Evolutionary conservation across 2,888 invertebrate species (phyloP).

Genomic region (Amblyjoppa fuscipennis): DNA sequence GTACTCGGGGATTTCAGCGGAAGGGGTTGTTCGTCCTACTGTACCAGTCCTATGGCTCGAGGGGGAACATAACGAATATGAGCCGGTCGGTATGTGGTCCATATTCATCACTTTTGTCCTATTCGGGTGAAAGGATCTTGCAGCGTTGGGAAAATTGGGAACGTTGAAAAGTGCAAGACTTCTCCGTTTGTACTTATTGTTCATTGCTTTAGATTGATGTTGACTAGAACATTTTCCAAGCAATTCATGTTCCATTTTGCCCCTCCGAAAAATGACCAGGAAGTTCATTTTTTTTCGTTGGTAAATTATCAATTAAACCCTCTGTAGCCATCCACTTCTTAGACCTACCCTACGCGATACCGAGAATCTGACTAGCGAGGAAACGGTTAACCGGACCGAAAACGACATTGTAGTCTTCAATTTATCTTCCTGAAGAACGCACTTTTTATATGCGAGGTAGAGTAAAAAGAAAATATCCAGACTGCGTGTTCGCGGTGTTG

Average conservation of each 20-base stretch:
- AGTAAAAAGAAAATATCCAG: constrained; percentile 17
- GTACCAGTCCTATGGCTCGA: neutral
- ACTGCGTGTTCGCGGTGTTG: constrained; percentile 34
- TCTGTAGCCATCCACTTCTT: neutral
- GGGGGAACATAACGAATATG: neutral
- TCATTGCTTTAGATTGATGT: too few relatives aligned
- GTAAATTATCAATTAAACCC: too few relatives aligned
- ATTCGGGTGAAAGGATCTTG: neutral
- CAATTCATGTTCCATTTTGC: too few relatives aligned
- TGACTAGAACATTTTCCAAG: too few relatives aligned
- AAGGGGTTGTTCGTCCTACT: constrained; percentile 39
- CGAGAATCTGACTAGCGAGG: neutral
- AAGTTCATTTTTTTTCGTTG: too few relatives aligned
- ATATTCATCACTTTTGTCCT: neutral
- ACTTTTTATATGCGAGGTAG: neutral
- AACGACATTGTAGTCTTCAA: constrained; percentile 16
- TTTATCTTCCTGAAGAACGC: constrained; percentile 33
- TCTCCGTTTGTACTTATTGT: too few relatives aligned
- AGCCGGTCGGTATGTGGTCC: too few relatives aligned
- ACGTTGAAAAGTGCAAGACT: too few relatives aligned
- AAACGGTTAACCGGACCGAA: constrained; percentile 10
- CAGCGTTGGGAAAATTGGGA: too few relatives aligned
- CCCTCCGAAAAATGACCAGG: too few relatives aligned
- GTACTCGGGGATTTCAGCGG: constrained; percentile 26
- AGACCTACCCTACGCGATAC: constrained; percentile 22